Evolutionary conservation across 1,140 invertebrate genomes (phyloP), one percentile per base, ranked within the genome.

Genomic region (Drosophila setifemur): DNA sequence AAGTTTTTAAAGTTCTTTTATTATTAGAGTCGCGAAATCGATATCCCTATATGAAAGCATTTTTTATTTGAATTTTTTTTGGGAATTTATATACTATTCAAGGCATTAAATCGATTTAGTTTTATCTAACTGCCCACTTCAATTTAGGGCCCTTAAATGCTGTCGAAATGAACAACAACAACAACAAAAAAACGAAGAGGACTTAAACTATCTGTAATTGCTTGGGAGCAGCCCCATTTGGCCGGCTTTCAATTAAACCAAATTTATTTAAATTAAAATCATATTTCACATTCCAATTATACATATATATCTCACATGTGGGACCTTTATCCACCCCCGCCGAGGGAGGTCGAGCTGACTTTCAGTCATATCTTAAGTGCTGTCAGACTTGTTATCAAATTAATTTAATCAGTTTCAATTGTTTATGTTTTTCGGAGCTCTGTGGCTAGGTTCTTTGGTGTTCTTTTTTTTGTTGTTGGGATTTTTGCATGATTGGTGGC

Each of bases 341-440:
- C 11, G 44, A 48, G 43, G 12, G 14, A 14, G 11, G 42, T 31
- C 33, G 35, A 68, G 26, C 42, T 54, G 31, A 21, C 29, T 53
- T 4, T 33, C 23, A 42, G 29, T 37, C 73, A 73, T 85, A 85
- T 85, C 79, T 85, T 68, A 85, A 85, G 79, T 85, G 69, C 33
- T 37, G 50, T 33, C 47, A 43, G 57, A 64, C 79, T 74, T 50
- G 64, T 85, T 85, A 85, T 85, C 79, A 86, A 79, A 67, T 79
- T 83, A 79, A 79, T 75, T 85, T 85, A 85, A 85, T 85, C 79
- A 85, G 81, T 79, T 85, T 85, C 79, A 85, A 85, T 86, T 85
- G 79, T 85, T 85, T 85, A 79, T 79, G 74, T 48, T 83, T 76
- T 53, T 55, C 45, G 26, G 11, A 6, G 42, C 44, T 58, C 14